Base-by-base conservation (phyloP, 2,113 vertebrate genomes). In the Catharus fuscescens region DNA sequence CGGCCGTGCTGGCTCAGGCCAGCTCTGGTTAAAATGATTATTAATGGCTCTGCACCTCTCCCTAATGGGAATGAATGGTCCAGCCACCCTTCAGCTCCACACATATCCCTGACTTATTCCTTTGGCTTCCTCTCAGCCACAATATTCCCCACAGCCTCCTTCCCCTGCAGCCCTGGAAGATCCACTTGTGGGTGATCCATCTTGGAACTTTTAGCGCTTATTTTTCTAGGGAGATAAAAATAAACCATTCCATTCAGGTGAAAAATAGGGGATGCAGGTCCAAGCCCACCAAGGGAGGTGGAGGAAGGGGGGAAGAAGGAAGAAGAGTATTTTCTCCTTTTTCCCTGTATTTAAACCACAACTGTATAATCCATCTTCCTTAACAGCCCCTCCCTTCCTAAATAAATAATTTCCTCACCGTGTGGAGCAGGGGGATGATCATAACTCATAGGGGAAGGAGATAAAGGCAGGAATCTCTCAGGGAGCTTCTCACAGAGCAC, bases 21-120 rank as follows among this genome's bases (percentile, higher is more conserved):
- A 71, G 93, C 72, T 80, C 88, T 86, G 53, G 85, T 94, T 95
- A 82, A 93, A 94, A 95, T 80, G 44, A 92, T 96, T 95, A 95
- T 96, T 96, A 96, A 97, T 95, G 82, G 88, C 4, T 3, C 52
- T 52, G 76, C 56, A 86, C 45, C 79, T 92, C 69, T 81, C 72
- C 80, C n/a, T 96, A 94, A 96, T 80, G 77, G 93, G 95, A 77
- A 97, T 44, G 84, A 84, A 96, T 86, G 80, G 87, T 57, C 44
- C 93, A 62, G 56, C 56, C 31, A 23, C 61, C 90, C 57, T 86
- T 59, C 95, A 85, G 77, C 29, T 90, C 65, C 45, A 40, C 82
- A 56, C 67, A 24, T 56, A 92, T 77, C 66, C 40, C 86, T 78
- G 88, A 93, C 66, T 93, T 91, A 93, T 69, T 93, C 90, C 81